These are phyloP conservation scores for Rhabdomys pumilio DNA, from an alignment of 2,797 vertebrate species.

Conservation along the genomic window DNA sequence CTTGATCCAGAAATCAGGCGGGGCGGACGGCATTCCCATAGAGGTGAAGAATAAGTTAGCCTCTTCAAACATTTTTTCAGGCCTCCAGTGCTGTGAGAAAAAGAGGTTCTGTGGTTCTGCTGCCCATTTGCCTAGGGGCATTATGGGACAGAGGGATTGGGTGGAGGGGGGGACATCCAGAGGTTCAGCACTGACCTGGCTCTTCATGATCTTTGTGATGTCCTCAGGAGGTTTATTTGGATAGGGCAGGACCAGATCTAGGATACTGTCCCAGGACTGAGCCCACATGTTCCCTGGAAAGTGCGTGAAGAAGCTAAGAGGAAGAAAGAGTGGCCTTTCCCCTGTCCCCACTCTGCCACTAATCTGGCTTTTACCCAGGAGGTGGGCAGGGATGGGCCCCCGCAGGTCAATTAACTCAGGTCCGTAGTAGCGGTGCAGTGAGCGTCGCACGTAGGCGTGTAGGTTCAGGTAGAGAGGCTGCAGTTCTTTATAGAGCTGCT, in stretches of 20 bases:
- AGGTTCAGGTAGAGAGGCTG: slow-evolving; percentile 95
- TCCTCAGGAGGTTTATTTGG: slow-evolving; percentile 94
- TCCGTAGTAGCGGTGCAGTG: slow-evolving; percentile 93
- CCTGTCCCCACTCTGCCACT: neutral
- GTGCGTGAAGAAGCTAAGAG: neutral
- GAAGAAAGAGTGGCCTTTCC: neutral
- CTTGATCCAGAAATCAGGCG: slow-evolving; percentile 92
- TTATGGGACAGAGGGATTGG: neutral
- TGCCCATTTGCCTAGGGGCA: neutral
- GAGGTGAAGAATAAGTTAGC: slow-evolving; percentile 95
- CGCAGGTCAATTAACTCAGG: slow-evolving; percentile 90
- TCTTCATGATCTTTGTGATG: slow-evolving; percentile 95
- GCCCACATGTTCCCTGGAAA: slow-evolving; percentile 98
- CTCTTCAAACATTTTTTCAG: slow-evolving; percentile 94
- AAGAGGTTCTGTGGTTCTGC: fast-evolving
- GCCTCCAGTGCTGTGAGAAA: slow-evolving; percentile 92
- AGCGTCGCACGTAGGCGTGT: slow-evolving; percentile 94
- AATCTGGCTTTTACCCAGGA: slow-evolving; percentile 91
- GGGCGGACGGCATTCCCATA: slow-evolving; percentile 93
- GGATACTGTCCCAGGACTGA: slow-evolving; percentile 97
- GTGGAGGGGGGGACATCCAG: neutral
- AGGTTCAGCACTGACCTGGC: slow-evolving; percentile 89
- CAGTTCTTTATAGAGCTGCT: slow-evolving; percentile 94
- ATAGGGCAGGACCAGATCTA: slow-evolving; percentile 94
- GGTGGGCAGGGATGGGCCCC: slow-evolving; percentile 96